Percentiles rank a stretch among this genome's conserved stretches.
These are phyloP conservation scores for Drepana falcataria DNA, from an alignment of 2,888 invertebrate genomes.

Conservation along the genomic window DNA sequence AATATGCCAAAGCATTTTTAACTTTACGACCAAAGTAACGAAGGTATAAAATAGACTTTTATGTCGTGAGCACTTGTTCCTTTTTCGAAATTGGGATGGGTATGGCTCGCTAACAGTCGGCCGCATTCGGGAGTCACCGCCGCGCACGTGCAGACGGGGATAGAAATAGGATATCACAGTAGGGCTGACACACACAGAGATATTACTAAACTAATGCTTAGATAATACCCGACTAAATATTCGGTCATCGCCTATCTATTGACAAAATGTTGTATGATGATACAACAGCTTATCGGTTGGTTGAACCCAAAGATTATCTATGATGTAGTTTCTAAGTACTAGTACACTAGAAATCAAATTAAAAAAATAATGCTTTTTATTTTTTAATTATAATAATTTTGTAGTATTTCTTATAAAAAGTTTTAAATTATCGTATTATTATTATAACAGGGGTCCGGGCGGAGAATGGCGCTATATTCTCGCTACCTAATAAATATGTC, in stretches of 20 bases:
- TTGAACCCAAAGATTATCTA: too few relatives aligned
- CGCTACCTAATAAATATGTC: too few relatives aligned
- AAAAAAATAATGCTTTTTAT: too few relatives aligned
- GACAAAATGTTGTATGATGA: not conserved
- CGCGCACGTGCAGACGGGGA: conserved; percentile 60
- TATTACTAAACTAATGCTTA: too few relatives aligned
- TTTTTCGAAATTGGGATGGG: conserved; percentile 26
- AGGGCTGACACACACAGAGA: conserved; percentile 29
- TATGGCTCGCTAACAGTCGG: conserved; percentile 49
- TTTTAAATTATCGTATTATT: too few relatives aligned
- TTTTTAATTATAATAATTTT: too few relatives aligned
- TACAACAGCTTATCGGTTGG: too few relatives aligned
- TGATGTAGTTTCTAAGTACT: too few relatives aligned
- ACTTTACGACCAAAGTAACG: conserved; percentile 7
- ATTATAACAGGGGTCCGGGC: too few relatives aligned
- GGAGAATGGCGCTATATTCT: too few relatives aligned
- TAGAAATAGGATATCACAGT: conserved; percentile 45
- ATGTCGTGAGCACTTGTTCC: conserved; percentile 5
- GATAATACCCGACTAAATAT: conserved; percentile 8
- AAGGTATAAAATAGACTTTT: rapidly evolving
- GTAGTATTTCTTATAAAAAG: too few relatives aligned
- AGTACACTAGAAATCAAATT: too few relatives aligned
- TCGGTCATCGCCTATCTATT: not conserved
- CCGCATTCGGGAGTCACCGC: conserved; percentile 63
- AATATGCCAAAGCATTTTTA: conserved; percentile 6